Evolutionary conservation across 2,113 vertebrate genomes (phyloP), one percentile per base, ranked within the genome.

Genomic region (Trematomus loennbergii): DNA sequence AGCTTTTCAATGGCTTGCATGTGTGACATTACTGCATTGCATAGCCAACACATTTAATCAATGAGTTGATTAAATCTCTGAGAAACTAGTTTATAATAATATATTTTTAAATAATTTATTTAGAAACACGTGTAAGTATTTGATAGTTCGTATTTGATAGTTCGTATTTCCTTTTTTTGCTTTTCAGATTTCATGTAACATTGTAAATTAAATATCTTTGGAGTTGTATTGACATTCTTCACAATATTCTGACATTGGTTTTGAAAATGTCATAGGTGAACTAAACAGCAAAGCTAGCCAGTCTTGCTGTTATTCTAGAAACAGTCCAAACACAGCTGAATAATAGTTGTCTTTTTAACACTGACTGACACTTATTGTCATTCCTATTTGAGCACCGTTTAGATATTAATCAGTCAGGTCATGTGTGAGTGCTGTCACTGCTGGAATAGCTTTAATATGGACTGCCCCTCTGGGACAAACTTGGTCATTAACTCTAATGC

Each of bases 401-500:
- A 81, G 88, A 92, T 92, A 92, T 93, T 93, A 89, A 94, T 94
- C 93, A 93, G 91, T 92, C 81, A 87, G 91, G 87, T 90, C 88
- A 88, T 91, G 82, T 86, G 85, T 76, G 88, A 89, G 87, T 53
- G 87, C 93, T 94, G 94, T 94, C 93, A 91, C 65, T 78, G 88
- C 79, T 88, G 90, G 78, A 93, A 93, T 94, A 89, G 92, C 90
- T 90, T 93, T 93, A 92, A 92, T 92, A 94, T 93, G 90, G 92
- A 95, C 90, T 77, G 73, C 82, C 85, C 95, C 93, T 92, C 78
- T 89, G 94, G 93, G 95, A 95, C 82, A 50, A 74, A 86, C 87
- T 82, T 85, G 93, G 93, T 94, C 95, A 95, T 95, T 95, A 95
- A 93, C 90, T 94, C 91, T 94, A 93, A 94, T 94, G 89, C 93